Percentiles rank a stretch among this genome's conserved stretches.
These are phyloP conservation scores for Idaea straminata DNA, from an alignment of 2,888 invertebrate genomes.

Conservation along the genomic window DNA sequence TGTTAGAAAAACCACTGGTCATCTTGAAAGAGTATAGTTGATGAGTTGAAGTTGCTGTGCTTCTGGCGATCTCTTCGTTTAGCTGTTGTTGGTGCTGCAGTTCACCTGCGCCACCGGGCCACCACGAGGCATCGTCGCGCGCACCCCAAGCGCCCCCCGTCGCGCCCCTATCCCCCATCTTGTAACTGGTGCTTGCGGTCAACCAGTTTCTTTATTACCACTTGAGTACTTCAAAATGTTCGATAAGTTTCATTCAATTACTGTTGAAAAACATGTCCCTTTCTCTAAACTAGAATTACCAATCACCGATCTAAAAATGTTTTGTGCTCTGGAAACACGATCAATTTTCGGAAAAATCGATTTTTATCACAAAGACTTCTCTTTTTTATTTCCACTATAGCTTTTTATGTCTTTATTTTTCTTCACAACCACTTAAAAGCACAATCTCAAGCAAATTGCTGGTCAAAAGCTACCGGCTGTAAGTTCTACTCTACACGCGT, in stretches of 20 bases:
- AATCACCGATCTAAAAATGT: slow-evolving; percentile 23
- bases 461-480: slow-evolving; percentile 72
- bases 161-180: slow-evolving; percentile 77
- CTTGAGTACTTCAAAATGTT: slow-evolving; percentile 48
- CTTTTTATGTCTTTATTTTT: slow-evolving; percentile 38
- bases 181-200: slow-evolving; percentile 64
- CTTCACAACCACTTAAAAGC: slow-evolving; percentile 41
- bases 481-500: slow-evolving; percentile 75
- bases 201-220: slow-evolving; percentile 71
- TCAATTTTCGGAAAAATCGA: slow-evolving; percentile 43
- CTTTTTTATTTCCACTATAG: slow-evolving; percentile 49
- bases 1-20: slow-evolving; percentile 89
- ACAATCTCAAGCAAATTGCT: slow-evolving; percentile 50
- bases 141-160: slow-evolving; percentile 80
- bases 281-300: slow-evolving; percentile 34
- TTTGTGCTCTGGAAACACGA: slow-evolving; percentile 41
- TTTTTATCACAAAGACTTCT: slow-evolving; percentile 67
- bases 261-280: slow-evolving; percentile 61
- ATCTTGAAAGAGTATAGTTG: slow-evolving; percentile 92
- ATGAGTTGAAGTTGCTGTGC: slow-evolving; percentile 78
- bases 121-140: slow-evolving; percentile 80
- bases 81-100: slow-evolving; percentile 75
- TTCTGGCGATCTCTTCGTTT: slow-evolving; percentile 72
- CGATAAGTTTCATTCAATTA: slow-evolving; percentile 42
- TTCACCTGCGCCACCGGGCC: slow-evolving; percentile 74